phyloP scores from a whole-genome alignment of 2,888 invertebrate genomes.

The Polydrusus cervinus region DNA sequence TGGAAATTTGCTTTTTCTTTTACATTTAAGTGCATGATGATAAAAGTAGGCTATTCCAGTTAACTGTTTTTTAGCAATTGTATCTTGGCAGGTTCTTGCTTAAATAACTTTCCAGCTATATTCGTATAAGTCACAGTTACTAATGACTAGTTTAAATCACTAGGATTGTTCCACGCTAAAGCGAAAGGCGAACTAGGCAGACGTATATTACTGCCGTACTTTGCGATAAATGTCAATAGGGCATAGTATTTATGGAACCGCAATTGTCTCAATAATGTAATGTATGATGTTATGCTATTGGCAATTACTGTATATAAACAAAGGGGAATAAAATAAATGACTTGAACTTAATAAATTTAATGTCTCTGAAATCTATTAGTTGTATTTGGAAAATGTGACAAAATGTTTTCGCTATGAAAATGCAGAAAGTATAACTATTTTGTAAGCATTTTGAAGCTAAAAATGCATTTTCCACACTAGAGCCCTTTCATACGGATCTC shows the following conservation, averaged over 20 bases:
- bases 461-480: too few relatives aligned
- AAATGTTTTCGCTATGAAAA: too few relatives aligned
- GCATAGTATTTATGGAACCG: slow-evolving; percentile 23
- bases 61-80: too few relatives aligned
- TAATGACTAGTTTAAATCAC: slow-evolving; percentile 41
- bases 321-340: neutral
- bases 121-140: slow-evolving; percentile 34
- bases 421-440: too few relatives aligned
- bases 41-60: too few relatives aligned
- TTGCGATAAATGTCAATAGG: slow-evolving; percentile 33
- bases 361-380: neutral
- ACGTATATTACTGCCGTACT: slow-evolving; percentile 33
- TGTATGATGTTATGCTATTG: slow-evolving; percentile 22
- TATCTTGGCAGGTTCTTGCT: slow-evolving; percentile 11
- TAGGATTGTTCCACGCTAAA: slow-evolving; percentile 31
- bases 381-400: too few relatives aligned
- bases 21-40: too few relatives aligned
- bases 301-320: slow-evolving; percentile 6
- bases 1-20: too few relatives aligned
- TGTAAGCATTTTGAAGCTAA: too few relatives aligned
- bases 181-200: slow-evolving; percentile 22
- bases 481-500: too few relatives aligned
- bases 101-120: slow-evolving; percentile 29
- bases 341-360: neutral
- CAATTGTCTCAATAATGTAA: slow-evolving; percentile 32